Base-by-base conservation (phyloP, 1,140 invertebrate species). In the Agrypnia vestita region DNA sequence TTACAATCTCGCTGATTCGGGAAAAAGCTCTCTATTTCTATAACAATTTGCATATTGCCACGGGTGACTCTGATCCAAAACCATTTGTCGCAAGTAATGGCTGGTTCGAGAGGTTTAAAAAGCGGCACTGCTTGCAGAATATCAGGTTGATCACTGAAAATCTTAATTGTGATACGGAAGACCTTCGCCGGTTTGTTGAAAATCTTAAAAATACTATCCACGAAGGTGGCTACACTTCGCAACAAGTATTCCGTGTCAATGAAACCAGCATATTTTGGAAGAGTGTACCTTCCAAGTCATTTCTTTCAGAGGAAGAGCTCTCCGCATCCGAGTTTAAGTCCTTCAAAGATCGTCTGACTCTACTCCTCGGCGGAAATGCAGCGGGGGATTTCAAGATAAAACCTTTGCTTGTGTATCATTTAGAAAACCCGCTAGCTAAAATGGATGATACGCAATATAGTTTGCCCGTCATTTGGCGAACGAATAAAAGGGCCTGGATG, bases 401-500 rank as follows among this genome's bases (percentile, higher is more conserved):
- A 83, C 86, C 86, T 71, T 76, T 90, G 47, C 82, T 89, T n/a
- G 80, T 90, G 61, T 89, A 89, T 78, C 83, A 86, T 67, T 86
- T 86, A 25, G 83, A 86, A 85, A 86, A 84, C 59, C 87, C 87
- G 49, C 78, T 85, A 82, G 85, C 85, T 25, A 83, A 89, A 71
- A 83, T 78, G 80, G 80, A 83, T 19, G 25, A 75, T 61, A n/a
- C 53, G 3, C 84, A 85, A 75, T 76, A 80, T 59, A 82, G 67
- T 44, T 84, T 89, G 46, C 87, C 86, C 62, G 88, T 90, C 79
- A 82, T 84, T 67, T 90, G 85, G 86, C 78, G 81, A 69, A 84
- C 85, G 35, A 88, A 90, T 84, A 84, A 83, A 80, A 88, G 87
- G 83, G 85, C 86, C n/a, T 89, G 85, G 86, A 84, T 90, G 53